A percentile compares a stretch with the other conserved stretches of the same genome.
Evolutionary conservation across 1,140 invertebrate genomes (phyloP).

Genomic region (Pseudomyrmex flavicornis): DNA sequence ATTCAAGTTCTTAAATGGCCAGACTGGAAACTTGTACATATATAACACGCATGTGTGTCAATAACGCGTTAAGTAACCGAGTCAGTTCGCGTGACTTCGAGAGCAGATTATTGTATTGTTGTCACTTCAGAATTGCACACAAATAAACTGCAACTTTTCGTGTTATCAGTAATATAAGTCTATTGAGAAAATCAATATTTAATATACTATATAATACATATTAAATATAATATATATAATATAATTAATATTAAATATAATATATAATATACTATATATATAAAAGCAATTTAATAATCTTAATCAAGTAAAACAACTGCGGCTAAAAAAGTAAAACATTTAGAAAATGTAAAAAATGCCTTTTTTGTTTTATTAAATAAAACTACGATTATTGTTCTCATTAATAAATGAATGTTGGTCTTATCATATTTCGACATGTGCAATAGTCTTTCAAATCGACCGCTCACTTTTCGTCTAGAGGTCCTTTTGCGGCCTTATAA

Average conservation of each 20-base stretch:
- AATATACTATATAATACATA: too few species aligned
- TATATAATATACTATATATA: too few species aligned
- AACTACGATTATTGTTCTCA: not conserved
- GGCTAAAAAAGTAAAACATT: too few species aligned
- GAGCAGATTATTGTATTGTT: conserved; percentile 18
- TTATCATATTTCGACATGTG: not conserved
- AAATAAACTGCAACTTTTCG: not conserved
- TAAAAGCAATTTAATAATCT: too few species aligned
- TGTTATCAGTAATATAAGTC: not conserved
- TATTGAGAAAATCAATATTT: too few species aligned
- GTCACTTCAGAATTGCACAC: conserved; percentile 3
- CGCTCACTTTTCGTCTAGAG: conserved; percentile 63
- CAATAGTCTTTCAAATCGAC: not conserved
- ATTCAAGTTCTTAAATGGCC: conserved; percentile 47
- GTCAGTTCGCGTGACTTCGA: conserved; percentile 20
- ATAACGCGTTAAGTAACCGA: conserved; percentile 27
- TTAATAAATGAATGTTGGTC: not conserved
- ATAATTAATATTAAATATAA: too few species aligned
- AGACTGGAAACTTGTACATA: conserved; percentile 15
- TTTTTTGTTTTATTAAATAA: not conserved
- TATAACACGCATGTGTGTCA: not conserved
- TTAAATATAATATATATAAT: too few species aligned
- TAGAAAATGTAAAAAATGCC: too few species aligned
- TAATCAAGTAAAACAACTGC: too few species aligned
- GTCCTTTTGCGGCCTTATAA: conserved; percentile 57